phyloP scores from a whole-genome alignment of 2,797 vertebrate genomes.

The Parauchenoglanis ngamensis region DNA sequence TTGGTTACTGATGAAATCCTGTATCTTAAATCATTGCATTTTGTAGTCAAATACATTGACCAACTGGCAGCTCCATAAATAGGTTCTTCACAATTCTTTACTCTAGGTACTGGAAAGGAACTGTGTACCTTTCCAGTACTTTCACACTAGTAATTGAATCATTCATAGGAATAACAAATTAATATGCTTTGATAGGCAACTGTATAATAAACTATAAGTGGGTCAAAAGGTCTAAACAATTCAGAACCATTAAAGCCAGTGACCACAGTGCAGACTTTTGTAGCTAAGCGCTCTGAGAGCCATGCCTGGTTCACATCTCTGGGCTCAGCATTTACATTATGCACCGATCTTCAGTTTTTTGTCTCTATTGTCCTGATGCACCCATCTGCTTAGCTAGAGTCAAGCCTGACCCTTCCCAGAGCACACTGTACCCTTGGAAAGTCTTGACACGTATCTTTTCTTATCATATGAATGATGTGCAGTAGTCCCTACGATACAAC shows the following conservation, averaged over 20 bases:
- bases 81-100: neutral
- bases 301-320: neutral
- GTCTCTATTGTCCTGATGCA: neutral
- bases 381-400: constrained; percentile 6
- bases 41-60: neutral
- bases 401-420: constrained; percentile 2
- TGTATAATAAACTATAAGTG: neutral
- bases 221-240: neutral
- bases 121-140: neutral
- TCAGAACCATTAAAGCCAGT: neutral
- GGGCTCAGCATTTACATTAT: neutral
- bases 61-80: neutral
- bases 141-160: neutral
- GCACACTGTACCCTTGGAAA: neutral
- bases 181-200: neutral
- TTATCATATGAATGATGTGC: neutral
- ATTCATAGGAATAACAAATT: neutral
- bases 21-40: neutral
- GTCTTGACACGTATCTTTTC: neutral
- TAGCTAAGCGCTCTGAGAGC: neutral
- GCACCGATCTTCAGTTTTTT: neutral
- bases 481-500: neutral
- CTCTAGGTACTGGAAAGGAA: too few relatives aligned
- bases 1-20: constrained; percentile 48
- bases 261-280: neutral